Evolutionary conservation across 2,113 vertebrate genomes (phyloP).

Genomic region (Platysteira castanea): DNA sequence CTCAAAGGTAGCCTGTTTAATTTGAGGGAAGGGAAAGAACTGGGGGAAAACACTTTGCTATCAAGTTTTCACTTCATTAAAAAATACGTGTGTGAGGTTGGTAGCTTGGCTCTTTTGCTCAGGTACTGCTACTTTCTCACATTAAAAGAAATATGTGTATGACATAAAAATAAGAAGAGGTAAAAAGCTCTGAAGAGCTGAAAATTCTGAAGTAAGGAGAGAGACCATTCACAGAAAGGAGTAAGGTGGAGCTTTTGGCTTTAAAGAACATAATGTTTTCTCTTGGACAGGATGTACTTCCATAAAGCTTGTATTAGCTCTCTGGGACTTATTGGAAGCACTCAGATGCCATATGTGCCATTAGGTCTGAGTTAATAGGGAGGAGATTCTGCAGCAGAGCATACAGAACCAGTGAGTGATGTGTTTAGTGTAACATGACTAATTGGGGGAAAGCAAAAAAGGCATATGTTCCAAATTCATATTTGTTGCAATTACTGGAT

Average conservation of each 20-base stretch:
- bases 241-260: constrained; percentile 37
- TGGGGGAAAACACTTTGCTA: background rate
- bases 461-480: background rate
- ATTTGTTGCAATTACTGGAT: constrained; percentile 17
- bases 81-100: background rate
- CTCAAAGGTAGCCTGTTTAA: background rate
- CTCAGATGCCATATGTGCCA: constrained; percentile 8
- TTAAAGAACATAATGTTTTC: constrained; percentile 4
- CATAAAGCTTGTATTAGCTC: constrained; percentile 18
- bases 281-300: constrained; percentile 22
- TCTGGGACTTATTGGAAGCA: background rate
- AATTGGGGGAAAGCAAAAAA: background rate
- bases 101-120: background rate
- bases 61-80: background rate
- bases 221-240: background rate
- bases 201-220: background rate
- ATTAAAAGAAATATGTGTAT: background rate
- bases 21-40: background rate
- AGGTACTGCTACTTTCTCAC: background rate
- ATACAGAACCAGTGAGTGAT: background rate
- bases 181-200: background rate
- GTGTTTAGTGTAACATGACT: background rate
- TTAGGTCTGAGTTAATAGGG: constrained; percentile 31
- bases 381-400: constrained; percentile 5
- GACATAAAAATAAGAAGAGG: background rate